phyloP scores from a whole-genome alignment of 2,113 vertebrate genomes.

The Syrrhaptes paradoxus region DNA sequence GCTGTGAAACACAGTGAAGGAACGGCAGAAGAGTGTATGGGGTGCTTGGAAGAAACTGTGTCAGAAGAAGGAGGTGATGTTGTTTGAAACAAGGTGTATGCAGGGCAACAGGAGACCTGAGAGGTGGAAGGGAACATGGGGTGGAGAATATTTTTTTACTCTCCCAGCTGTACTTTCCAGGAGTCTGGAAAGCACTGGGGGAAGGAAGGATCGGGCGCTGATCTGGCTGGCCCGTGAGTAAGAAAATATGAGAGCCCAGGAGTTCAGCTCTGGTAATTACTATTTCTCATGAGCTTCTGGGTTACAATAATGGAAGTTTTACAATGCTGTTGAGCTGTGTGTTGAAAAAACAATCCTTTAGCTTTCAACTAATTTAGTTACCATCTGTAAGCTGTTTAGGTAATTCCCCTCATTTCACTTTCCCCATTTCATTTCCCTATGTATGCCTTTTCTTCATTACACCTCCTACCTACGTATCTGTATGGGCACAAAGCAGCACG shows the following conservation, averaged over 20 bases:
- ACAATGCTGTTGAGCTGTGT: conserved; percentile 36
- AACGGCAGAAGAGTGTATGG: not conserved
- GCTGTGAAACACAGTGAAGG: not conserved
- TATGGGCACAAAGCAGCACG: not conserved
- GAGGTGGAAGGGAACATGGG: not conserved
- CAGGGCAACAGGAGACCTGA: not conserved
- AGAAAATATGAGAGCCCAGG: not conserved
- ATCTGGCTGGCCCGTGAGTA: not conserved
- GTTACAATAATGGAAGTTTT: conserved; percentile 39
- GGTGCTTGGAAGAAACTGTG: not conserved
- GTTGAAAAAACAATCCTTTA: conserved; percentile 57
- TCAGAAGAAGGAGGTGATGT: not conserved
- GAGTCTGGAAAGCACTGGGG: not conserved
- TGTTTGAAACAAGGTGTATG: not conserved
- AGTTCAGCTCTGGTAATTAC: conserved; percentile 24
- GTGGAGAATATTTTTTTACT: not conserved
- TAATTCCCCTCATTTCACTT: conserved; percentile 28
- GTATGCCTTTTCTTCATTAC: not conserved
- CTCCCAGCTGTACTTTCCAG: not conserved
- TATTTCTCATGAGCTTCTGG: conserved; percentile 39
- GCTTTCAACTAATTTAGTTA: conserved; percentile 43
- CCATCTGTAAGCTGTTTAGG: conserved; percentile 50
- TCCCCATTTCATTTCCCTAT: not conserved
- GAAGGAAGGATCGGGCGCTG: not conserved
- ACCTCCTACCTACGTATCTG: not conserved